Base-by-base conservation (phyloP, 2,888 invertebrate species). In the Strigamia crassipes region DNA sequence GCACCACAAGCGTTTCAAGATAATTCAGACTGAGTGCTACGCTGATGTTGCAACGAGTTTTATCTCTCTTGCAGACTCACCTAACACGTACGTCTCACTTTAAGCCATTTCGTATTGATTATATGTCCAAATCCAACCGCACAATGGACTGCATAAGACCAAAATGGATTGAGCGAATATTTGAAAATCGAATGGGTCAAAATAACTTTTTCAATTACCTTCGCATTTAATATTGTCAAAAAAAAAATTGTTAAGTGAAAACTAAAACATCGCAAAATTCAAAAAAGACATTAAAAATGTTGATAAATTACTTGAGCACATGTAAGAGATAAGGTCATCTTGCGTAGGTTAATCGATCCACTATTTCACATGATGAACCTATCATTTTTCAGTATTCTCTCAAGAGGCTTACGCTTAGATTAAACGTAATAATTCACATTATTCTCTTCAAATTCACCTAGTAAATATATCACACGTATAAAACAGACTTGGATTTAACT, bases 1-100 rank as follows among this genome's bases (percentile, higher is more conserved):
- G 73, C 73, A 73, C 31, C 31, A 27, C 73, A 23, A 73, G 73
- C 73, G 15, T 73, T 73, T 73, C 73, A 73, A 73, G 73, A 73
- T 73, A 73, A 73, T 73, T 73, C 73, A 31, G 27, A 73, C 13
- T 31, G 73, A 73, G 73, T 73, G 73, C 73, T 15, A 15, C 31
- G 73, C 73, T 31, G 73, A 73, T 73, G 73, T 73, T 73, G 73
- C 31, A 73, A 31, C 73, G 15, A 73, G 27, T 73, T 73, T 73
- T 73, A 73, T 73, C 73, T 73, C 73, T 73, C 31, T 73, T 73
- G 73, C 73, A 73, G 73, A 73, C 73, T 31, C 73, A 73, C 73
- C 73, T 73, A 73, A 73, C 73, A 73, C 73, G 73, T 73, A 31
- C 73, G 73, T 73, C 73, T 73, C 73, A 73, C 73, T 73, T 73